Conservation (phyloP, 1,140 invertebrate species). For the Papilio dardanus region DNA sequence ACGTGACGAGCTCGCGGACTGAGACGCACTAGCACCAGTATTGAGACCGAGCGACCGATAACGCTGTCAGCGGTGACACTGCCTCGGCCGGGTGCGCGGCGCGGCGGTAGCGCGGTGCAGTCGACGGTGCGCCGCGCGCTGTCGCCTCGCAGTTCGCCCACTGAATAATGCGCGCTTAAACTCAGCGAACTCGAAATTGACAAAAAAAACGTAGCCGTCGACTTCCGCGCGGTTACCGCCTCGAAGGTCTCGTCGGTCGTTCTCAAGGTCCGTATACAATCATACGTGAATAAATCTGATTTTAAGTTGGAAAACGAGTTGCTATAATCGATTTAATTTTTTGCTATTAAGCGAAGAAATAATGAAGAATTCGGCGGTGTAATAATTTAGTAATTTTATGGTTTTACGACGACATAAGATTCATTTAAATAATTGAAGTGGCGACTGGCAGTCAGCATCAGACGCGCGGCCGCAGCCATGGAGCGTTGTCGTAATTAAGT, state of each 20-base stretch:
- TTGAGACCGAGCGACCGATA: conserved; percentile 41
- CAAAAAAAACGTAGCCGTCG: conserved; percentile 76
- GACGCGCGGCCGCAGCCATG: conserved; percentile 61
- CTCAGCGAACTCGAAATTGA: conserved; percentile 76
- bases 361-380: conserved; percentile 58
- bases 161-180: conserved; percentile 79
- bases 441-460: conserved; percentile 56
- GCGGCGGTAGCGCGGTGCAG: conserved; percentile 65
- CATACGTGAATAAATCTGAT: conserved; percentile 77
- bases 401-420: conserved; percentile 58
- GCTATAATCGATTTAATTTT: conserved; percentile 64
- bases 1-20: background rate
- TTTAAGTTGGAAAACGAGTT: conserved; percentile 72
- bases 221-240: conserved; percentile 81
- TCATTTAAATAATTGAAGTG: conserved; percentile 75
- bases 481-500: conserved; percentile 78
- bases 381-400: conserved; percentile 65
- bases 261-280: conserved; percentile 80
- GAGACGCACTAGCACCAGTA: conserved; percentile 25
- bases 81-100: conserved; percentile 62
- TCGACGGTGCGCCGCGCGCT: conserved; percentile 64
- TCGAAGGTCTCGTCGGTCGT: conserved; percentile 76
- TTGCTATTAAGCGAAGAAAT: conserved; percentile 59
- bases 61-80: conserved; percentile 64
- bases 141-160: conserved; percentile 61